phyloP scores from a whole-genome alignment of 2,888 invertebrate species.

The Netelia fuscicornis region DNA sequence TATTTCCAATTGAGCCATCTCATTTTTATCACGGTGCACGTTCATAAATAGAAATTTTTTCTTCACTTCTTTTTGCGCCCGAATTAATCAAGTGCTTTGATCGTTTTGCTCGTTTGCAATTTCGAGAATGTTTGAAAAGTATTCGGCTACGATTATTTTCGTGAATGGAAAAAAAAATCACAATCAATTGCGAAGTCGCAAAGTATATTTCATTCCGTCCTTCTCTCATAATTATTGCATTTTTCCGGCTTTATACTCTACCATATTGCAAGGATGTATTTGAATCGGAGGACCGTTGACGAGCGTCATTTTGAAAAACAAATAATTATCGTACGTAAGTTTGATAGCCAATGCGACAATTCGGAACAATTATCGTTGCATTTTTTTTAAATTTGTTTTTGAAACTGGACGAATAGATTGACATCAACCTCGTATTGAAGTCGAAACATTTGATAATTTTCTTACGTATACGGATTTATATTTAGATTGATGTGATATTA shows the following conservation, averaged over 20 bases:
- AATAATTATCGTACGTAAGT: not conserved
- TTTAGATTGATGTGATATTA: slow-evolving; percentile 51
- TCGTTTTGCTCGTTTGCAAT: not conserved
- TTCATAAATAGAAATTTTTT: not conserved
- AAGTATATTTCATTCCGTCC: slow-evolving; percentile 34
- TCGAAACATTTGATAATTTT: not conserved
- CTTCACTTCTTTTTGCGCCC: not conserved
- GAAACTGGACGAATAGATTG: not conserved
- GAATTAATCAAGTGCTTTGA: not conserved
- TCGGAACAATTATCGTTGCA: not conserved
- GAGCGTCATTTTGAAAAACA: not conserved
- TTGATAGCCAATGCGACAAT: not conserved
- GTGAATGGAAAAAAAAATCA: not conserved
- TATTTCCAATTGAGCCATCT: slow-evolving; percentile 4
- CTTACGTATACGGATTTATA: slow-evolving; percentile 39
- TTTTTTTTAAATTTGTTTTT: not conserved
- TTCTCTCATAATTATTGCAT: slow-evolving; percentile 4
- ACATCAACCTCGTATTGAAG: not conserved
- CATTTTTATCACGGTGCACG: not conserved
- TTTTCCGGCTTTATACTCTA: not conserved
- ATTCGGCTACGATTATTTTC: not conserved
- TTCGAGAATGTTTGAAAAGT: not conserved
- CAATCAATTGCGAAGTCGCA: not conserved
- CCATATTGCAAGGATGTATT: not conserved
- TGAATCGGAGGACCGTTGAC: not conserved